Percentiles rank a stretch among this genome's conserved stretches.
phyloP scores from a whole-genome alignment of 2,113 vertebrate genomes.

The Toxostoma redivivum region DNA sequence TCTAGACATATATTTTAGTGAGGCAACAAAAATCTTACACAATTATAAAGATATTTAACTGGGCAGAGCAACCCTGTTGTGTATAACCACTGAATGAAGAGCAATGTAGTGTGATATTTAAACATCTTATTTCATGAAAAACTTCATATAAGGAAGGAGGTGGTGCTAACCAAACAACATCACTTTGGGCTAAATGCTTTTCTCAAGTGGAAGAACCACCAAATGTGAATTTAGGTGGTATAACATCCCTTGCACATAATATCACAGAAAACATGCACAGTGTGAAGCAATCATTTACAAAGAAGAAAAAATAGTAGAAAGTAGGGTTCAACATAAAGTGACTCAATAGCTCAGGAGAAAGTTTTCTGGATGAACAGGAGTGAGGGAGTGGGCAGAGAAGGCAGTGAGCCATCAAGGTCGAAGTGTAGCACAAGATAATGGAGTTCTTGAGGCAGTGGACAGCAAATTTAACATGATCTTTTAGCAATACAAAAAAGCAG shows the following conservation, averaged over 20 bases:
- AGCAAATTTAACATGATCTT: not conserved
- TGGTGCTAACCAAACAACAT: not conserved
- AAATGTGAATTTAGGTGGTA: not conserved
- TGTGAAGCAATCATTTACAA: not conserved
- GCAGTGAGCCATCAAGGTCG: not conserved
- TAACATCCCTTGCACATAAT: not conserved
- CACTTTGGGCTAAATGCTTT: not conserved
- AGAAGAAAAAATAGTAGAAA: not conserved
- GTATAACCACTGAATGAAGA: not conserved
- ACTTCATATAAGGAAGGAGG: not conserved
- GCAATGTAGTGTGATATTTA: not conserved
- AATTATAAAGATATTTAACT: not conserved
- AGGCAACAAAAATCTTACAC: not conserved
- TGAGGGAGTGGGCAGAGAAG: not conserved
- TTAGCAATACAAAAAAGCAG: not conserved
- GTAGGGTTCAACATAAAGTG: not conserved
- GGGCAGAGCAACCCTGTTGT: not conserved
- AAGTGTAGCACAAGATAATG: not conserved
- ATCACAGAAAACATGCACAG: not conserved
- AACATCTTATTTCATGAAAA: not conserved
- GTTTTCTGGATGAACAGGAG: slow-evolving; percentile 4
- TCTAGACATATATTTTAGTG: not conserved
- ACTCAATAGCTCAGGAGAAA: not conserved
- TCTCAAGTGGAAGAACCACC: not conserved
- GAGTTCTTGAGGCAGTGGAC: not conserved